phyloP scores from a whole-genome alignment of 2,113 vertebrate species.

The Gavialis gangeticus region DNA sequence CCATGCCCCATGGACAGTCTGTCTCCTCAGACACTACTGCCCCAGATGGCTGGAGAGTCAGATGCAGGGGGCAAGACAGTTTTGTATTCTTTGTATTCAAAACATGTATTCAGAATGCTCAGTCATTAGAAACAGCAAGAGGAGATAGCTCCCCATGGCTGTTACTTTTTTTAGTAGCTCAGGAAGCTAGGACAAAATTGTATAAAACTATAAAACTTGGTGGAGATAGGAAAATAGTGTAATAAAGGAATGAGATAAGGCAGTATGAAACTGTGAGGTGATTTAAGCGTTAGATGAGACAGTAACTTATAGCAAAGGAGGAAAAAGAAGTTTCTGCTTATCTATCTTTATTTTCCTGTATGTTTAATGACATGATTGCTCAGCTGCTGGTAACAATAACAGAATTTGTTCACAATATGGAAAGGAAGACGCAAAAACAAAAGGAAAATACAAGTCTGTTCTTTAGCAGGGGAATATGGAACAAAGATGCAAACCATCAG shows the following conservation, averaged over 20 bases:
- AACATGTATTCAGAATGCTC: background rate
- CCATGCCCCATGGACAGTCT: too few relatives aligned
- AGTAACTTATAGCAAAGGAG: background rate
- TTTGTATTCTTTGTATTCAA: background rate
- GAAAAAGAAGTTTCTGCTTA: background rate
- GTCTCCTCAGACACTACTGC: too few relatives aligned
- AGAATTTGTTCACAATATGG: too few relatives aligned
- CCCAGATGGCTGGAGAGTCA: too few relatives aligned
- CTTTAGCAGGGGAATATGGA: background rate
- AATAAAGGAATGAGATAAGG: background rate
- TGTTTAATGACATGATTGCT: background rate
- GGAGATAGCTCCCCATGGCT: background rate
- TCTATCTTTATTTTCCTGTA: background rate
- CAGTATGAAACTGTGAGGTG: background rate
- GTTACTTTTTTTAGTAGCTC: background rate
- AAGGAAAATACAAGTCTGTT: background rate
- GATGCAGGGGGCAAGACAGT: background rate
- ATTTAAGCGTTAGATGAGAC: background rate
- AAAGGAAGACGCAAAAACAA: background rate
- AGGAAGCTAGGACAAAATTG: background rate
- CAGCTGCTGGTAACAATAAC: background rate
- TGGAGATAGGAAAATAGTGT: background rate
- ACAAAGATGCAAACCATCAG: accelerated
- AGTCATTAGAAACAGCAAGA: background rate
- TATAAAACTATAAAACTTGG: background rate